Base-by-base conservation (phyloP, 2,888 invertebrate genomes). In the Entomobrya proxima region DNA sequence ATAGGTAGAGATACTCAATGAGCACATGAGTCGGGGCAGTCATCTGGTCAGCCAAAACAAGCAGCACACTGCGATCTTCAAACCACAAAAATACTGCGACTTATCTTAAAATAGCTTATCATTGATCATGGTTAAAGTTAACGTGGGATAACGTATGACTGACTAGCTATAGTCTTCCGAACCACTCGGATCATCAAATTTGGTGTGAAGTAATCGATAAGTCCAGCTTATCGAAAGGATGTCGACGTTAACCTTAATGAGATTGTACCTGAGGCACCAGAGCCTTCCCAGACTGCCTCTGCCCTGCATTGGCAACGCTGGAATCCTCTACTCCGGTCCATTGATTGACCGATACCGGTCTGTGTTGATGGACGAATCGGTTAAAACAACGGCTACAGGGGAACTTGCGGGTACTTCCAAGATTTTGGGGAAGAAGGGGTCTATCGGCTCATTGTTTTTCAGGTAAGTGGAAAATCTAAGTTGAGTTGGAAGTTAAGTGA, bases 191-290 rank as follows among this genome's bases (percentile, higher is more conserved):
- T n/a, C n/a, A n/a, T n/a, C n/a, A n/a, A n/a, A n/a, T n/a, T n/a
- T n/a, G n/a, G n/a, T n/a, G n/a, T n/a, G n/a, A n/a, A n/a, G n/a
- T n/a, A n/a, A n/a, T n/a, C 7, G 44, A 40, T 7, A 13, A 40
- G 9, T 7, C 7, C 44, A 7, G 44, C 44, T 40, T 40, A 7
- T 15, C 9, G 7, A 11, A 13, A 40, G 61, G 27, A 79, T 79
- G 79, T 74, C 74, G 30, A 79, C 74, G 2, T n/a, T 78, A 37
- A 74, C 79, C 24, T 50, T 85, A 15, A 24, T 87, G 37, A 58
- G 81, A 27, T 37, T 77, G 6, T 85, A 81, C 40, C 30, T 80
- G 18, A 87, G 35, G 47, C 47, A 84, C 15, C 84, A 87, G 37
- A 72, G 27, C 24, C 35, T 84, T 52, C 77, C 87, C 0, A 47